Base-by-base conservation (phyloP, 1,140 invertebrate species). In the Trichonephila clavipes region DNA sequence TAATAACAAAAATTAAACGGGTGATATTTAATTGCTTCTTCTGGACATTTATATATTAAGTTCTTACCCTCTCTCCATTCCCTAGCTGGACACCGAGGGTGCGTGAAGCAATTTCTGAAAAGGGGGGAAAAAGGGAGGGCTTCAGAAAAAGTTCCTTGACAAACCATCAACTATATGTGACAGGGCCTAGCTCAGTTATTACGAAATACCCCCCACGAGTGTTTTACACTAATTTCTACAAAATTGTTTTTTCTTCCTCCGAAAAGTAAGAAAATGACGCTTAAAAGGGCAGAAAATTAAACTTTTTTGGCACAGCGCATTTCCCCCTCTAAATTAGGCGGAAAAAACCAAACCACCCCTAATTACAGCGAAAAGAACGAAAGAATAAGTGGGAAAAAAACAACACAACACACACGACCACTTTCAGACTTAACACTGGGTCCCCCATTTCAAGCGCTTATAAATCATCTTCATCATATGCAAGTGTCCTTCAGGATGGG, bases 391-490 rank as follows among this genome's bases (percentile, higher is more conserved):
- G 83, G 51, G 64, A 59, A 82, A 90, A 90, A 90, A 58, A 51
- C 62, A 89, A 89, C 28, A 66, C 34, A 92, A 34, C 59, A 92
- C 90, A 83, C 90, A 51, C 34, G 21, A 86, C 90, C 62, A 85
- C 82, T 92, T 86, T n/a, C n/a, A 86, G 83, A 69, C 82, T 72
- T 72, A 92, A 58, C 64, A 81, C 59, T 24, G 28, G 83, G 40
- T 92, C 81, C 24, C 83, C 40, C 28, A 18, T 88, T 88, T 88
- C 64, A 88, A 77, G 92, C 64, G 83, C 64, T 92, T 93, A 93
- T 93, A 93, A 93, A 93, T 93, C 92, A 93, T 93, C 92, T 88
- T 93, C 92, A 93, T 93, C 83, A 83, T 85, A 24, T 61, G 90
- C 81, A 51, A 93, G 92, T 77, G 92, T 93, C 92, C 92, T 93